phyloP scores from a whole-genome alignment of 2,888 invertebrate genomes.

The Pseudoips prasinana region DNA sequence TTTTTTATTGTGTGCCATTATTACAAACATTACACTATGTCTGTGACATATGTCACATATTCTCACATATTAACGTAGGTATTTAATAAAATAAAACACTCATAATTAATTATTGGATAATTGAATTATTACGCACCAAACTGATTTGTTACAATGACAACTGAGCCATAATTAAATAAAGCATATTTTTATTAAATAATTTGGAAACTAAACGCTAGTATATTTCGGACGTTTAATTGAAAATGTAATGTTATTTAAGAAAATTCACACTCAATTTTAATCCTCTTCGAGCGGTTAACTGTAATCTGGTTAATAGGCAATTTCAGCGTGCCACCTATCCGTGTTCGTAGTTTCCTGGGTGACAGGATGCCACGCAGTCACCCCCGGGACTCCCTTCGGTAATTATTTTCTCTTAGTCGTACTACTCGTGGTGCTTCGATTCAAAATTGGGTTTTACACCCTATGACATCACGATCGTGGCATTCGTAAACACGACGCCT shows the following conservation, averaged over 20 bases:
- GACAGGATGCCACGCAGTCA: constrained; percentile 36
- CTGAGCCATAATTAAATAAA: too few relatives aligned
- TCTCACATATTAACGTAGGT: too few relatives aligned
- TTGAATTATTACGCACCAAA: too few relatives aligned
- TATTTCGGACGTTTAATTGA: background rate
- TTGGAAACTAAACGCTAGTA: too few relatives aligned
- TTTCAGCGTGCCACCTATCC: constrained; percentile 41
- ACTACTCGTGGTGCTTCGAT: constrained; percentile 25
- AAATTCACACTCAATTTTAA: constrained; percentile 39
- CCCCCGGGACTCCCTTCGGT: constrained; percentile 38
- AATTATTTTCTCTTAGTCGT: constrained; percentile 40
- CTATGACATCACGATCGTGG: constrained; percentile 12
- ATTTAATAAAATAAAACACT: too few relatives aligned
- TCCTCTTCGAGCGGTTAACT: constrained; percentile 37
- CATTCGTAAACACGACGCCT: background rate
- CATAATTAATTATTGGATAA: too few relatives aligned
- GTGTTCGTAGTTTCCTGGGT: constrained; percentile 31
- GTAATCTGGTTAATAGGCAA: constrained; percentile 46
- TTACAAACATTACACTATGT: too few relatives aligned
- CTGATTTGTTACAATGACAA: too few relatives aligned
- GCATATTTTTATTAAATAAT: too few relatives aligned
- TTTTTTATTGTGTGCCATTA: constrained; percentile 3
- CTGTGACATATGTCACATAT: too few relatives aligned
- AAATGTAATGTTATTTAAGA: constrained; percentile 11
- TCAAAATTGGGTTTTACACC: constrained; percentile 33